These are phyloP conservation scores for Phylloscopus collybita DNA, from an alignment of 2,797 vertebrate species.

Conservation along the genomic window DNA sequence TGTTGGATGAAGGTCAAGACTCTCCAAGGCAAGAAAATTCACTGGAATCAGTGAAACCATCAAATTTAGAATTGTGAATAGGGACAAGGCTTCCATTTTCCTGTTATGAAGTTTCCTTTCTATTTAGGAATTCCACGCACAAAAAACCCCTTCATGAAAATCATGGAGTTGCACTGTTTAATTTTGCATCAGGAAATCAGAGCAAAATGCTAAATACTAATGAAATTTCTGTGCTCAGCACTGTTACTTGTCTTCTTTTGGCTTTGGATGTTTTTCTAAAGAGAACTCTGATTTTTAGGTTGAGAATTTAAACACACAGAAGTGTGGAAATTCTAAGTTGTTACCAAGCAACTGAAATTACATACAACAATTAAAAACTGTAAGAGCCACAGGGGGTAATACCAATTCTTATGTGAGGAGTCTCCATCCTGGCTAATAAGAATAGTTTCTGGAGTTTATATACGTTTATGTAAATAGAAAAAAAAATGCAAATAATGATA, in stretches of 20 bases:
- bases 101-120: background rate
- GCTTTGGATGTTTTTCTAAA: background rate
- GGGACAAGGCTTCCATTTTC: background rate
- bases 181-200: background rate
- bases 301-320: background rate
- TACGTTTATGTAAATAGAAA: background rate
- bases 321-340: background rate
- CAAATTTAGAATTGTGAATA: background rate
- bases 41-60: background rate
- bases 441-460: background rate
- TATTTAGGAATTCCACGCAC: background rate
- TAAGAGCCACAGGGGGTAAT: background rate
- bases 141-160: background rate
- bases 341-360: conserved; percentile 20
- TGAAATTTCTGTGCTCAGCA: background rate
- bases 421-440: background rate
- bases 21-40: background rate
- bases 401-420: background rate
- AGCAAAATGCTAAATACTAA: background rate
- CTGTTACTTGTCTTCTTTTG: background rate
- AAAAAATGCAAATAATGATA: background rate
- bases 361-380: background rate
- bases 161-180: background rate
- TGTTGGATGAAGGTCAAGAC: background rate
- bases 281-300: background rate